Percentiles rank a stretch among this genome's conserved stretches.
phyloP scores from a whole-genome alignment of 2,888 invertebrate species.

The Drosophila emarginata region DNA sequence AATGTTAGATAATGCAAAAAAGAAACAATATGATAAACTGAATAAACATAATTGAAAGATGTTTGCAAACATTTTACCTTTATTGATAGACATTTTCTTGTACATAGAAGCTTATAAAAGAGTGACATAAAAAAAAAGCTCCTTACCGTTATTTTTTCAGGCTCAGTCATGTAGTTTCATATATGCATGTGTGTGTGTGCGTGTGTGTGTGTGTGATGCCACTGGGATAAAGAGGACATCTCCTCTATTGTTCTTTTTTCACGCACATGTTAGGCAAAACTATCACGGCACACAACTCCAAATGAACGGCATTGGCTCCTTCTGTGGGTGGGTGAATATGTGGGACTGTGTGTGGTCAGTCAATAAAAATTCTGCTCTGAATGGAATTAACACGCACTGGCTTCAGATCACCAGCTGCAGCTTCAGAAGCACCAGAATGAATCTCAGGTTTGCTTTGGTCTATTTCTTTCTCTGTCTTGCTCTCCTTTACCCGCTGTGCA shows the following conservation, averaged over 20 bases:
- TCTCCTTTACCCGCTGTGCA: not conserved
- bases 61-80: not conserved
- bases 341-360: slow-evolving; percentile 53
- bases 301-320: slow-evolving; percentile 19
- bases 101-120: too few relatives aligned
- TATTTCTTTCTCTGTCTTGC: slow-evolving; percentile 6
- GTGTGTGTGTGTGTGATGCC: not conserved
- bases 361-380: slow-evolving; percentile 70
- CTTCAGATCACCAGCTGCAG: slow-evolving; percentile 33
- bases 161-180: not conserved
- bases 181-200: not conserved
- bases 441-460: slow-evolving; percentile 26
- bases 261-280: slow-evolving; percentile 60
- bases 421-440: slow-evolving; percentile 11
- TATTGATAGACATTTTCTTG: not conserved
- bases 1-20: too few relatives aligned
- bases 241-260: slow-evolving; percentile 21
- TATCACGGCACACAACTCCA: slow-evolving; percentile 56
- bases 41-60: not conserved
- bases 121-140: not conserved
- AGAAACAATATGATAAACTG: too few relatives aligned
- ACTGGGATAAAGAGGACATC: slow-evolving; percentile 2
- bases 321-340: slow-evolving; percentile 9
- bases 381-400: slow-evolving; percentile 70
- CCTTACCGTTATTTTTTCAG: not conserved